Evolutionary conservation across 2,888 invertebrate species (phyloP).

Genomic region (Molanna angustata): DNA sequence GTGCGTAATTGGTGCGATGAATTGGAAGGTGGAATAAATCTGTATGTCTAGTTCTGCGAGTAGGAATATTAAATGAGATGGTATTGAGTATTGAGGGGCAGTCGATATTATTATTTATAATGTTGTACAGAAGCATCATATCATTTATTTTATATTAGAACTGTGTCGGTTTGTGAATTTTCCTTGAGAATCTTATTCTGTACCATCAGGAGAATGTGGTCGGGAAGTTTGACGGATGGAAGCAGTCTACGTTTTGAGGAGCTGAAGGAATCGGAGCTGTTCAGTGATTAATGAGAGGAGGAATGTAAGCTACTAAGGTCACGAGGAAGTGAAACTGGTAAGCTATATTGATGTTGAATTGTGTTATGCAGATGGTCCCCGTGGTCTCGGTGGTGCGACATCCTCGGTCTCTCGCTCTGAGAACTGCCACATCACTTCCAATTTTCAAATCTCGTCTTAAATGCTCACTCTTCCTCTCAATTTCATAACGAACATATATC

Average conservation of each 20-base stretch:
- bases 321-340: conserved; percentile 19
- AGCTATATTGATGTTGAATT: conserved; percentile 21
- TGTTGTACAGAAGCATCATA: too few species aligned
- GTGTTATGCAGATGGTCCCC: conserved; percentile 21
- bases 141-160: too few species aligned
- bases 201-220: conserved; percentile 39
- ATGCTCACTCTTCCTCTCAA: too few species aligned
- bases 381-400: conserved; percentile 48
- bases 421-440: too few species aligned
- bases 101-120: too few species aligned
- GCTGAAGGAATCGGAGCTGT: conserved; percentile 32
- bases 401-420: conserved; percentile 88
- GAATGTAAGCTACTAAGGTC: conserved; percentile 33
- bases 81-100: too few species aligned
- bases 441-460: too few species aligned
- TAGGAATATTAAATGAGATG: too few species aligned
- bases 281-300: conserved; percentile 36
- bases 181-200: conserved; percentile 32
- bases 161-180: conserved; percentile 3
- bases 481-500: too few species aligned
- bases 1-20: too few species aligned
- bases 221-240: conserved; percentile 40
- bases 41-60: too few species aligned
- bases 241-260: conserved; percentile 38
- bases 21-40: too few species aligned